Conservation (phyloP, 1,140 invertebrate species). For the Drosophila arawakana region DNA sequence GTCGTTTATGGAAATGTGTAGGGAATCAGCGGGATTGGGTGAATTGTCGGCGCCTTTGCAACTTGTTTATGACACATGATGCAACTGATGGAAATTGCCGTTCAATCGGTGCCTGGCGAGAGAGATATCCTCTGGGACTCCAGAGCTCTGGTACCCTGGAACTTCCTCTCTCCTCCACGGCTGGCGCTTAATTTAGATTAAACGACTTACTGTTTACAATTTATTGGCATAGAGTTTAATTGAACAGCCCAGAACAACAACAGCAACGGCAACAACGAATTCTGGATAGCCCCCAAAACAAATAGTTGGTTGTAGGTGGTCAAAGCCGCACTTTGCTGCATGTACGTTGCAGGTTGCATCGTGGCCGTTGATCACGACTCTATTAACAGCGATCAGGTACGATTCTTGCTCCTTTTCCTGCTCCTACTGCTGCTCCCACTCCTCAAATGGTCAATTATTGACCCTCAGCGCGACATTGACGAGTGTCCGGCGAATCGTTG, state of each 20-base stretch:
- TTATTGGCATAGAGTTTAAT: slow-evolving; percentile 81
- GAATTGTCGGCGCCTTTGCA: slow-evolving; percentile 73
- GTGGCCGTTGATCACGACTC: slow-evolving; percentile 78
- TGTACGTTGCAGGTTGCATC: slow-evolving; percentile 44
- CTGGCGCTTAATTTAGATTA: slow-evolving; percentile 80
- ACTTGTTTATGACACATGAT: slow-evolving; percentile 83
- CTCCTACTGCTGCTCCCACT: slow-evolving; percentile 1
- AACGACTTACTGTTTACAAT: slow-evolving; percentile 79
- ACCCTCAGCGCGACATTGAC: slow-evolving; percentile 59
- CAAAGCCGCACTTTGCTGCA: slow-evolving; percentile 36
- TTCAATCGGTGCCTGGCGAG: slow-evolving; percentile 35
- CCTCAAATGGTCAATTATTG: slow-evolving; percentile 42
- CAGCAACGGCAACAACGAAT: slow-evolving; percentile 6
- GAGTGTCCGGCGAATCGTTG: slow-evolving; percentile 52
- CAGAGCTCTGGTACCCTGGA: not conserved
- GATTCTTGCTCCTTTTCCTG: not conserved
- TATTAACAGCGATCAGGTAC: slow-evolving; percentile 43
- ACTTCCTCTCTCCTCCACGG: not conserved
- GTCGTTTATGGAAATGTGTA: slow-evolving; percentile 64
- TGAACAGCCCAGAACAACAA: slow-evolving; percentile 61
- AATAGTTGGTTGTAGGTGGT: slow-evolving; percentile 74
- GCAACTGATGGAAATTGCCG: slow-evolving; percentile 72
- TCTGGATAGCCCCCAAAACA: slow-evolving; percentile 37
- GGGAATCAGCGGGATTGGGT: slow-evolving; percentile 19
- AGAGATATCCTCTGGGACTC: not conserved